phyloP scores from a whole-genome alignment of 2,888 invertebrate genomes.

The Synergus japonicus region DNA sequence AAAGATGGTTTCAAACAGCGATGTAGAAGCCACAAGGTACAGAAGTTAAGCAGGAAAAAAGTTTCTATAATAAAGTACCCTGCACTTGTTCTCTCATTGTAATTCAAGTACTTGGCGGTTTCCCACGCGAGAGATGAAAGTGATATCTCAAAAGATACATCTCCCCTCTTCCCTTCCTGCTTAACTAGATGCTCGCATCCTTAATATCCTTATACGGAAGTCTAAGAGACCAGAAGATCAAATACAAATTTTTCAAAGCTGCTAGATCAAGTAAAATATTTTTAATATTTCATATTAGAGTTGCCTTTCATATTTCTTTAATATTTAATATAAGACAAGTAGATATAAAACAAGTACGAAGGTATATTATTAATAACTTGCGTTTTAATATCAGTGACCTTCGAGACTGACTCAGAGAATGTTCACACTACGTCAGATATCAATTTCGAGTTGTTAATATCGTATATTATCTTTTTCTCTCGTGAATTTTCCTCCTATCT shows the following conservation, averaged over 20 bases:
- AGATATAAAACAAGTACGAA: too few relatives aligned
- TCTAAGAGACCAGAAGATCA: not conserved
- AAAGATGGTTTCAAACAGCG: not conserved
- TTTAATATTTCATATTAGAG: not conserved
- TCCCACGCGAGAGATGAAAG: constrained; percentile 54
- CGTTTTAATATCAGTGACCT: not conserved
- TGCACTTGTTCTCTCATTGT: constrained; percentile 46
- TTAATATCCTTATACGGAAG: constrained; percentile 2
- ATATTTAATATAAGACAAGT: not conserved
- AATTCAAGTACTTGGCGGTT: constrained; percentile 57
- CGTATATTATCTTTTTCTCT: not conserved
- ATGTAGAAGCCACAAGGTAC: not conserved
- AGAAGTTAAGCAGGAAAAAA: constrained; percentile 18
- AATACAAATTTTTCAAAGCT: not conserved
- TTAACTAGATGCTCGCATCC: constrained; percentile 1
- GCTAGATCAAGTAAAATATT: not conserved
- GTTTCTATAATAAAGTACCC: constrained; percentile 6
- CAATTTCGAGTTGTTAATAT: not conserved
- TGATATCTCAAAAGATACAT: constrained; percentile 50
- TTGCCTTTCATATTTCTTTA: not conserved
- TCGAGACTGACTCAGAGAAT: not conserved
- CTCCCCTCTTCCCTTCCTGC: constrained; percentile 7
- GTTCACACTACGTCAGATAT: not conserved
- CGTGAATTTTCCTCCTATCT: not conserved
- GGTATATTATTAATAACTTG: not conserved